Base-by-base conservation (phyloP, 2,888 invertebrate genomes). In the Loripinus fragilis region DNA sequence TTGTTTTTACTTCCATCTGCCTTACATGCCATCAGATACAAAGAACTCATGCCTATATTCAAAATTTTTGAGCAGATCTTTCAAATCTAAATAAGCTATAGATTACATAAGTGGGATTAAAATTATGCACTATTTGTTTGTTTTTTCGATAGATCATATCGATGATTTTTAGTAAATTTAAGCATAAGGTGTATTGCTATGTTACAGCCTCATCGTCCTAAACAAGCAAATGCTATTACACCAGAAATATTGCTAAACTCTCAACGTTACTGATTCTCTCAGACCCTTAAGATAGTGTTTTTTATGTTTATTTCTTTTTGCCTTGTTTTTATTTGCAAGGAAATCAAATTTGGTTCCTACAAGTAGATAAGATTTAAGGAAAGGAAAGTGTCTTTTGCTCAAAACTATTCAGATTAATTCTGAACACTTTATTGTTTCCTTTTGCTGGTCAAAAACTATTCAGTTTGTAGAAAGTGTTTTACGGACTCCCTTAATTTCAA, bases 291-390 rank as follows among this genome's bases (percentile, higher is more conserved):
- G 55, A 55, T 55, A 25, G 5, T 7, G 55, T 55, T 3, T 55
- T 55, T 55, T 25, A 28, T 28, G 8, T 55, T 55, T 28, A 28
- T 55, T 20, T 25, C 28, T 8, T 55, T n/a, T n/a, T n/a, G n/a
- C n/a, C n/a, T n/a, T n/a, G n/a, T n/a, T n/a, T n/a, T n/a, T n/a
- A n/a, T n/a, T 55, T 55, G 55, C 55, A 12, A 55, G 55, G 17
- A 55, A 55, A 55, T 55, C 55, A 5, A 55, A 55, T 55, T 25
- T 55, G 5, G 55, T 55, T 5, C 55, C 55, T 8, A 55, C 23
- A 17, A 28, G 28, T 8, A 28, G 28, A 25, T 28, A 55, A 28
- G 55, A 55, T 25, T 25, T 55, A 55, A 10, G 23, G 23, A 7
- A n/a, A n/a, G n/a, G n/a, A n/a, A n/a, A n/a, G n/a, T n/a, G n/a